phyloP scores from a whole-genome alignment of 2,113 vertebrate genomes.

The Bos javanicus region DNA sequence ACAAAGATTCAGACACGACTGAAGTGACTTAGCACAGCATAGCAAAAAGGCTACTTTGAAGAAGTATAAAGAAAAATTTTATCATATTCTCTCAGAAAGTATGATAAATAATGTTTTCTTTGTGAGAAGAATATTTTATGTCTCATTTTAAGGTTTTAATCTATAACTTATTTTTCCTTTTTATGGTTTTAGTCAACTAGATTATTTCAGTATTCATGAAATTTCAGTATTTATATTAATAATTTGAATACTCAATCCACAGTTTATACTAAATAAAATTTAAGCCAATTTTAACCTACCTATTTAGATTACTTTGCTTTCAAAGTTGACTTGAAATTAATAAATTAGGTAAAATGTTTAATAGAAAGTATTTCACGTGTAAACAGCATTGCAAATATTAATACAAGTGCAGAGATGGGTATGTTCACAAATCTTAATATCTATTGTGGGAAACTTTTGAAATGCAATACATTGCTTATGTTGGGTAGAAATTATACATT shows the following conservation, averaged over 20 bases:
- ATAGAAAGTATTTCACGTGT: not conserved
- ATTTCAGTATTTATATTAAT: not conserved
- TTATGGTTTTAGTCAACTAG: not conserved
- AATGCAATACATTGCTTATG: not conserved
- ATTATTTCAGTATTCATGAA: not conserved
- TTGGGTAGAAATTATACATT: not conserved
- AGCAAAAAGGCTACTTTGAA: not conserved
- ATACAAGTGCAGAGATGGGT: not conserved
- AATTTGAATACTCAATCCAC: not conserved
- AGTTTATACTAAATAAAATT: not conserved
- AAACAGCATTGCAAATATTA: not conserved
- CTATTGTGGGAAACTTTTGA: not conserved
- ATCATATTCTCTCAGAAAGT: not conserved
- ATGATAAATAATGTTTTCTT: not conserved
- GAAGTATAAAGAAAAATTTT: not conserved
- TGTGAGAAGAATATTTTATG: not conserved
- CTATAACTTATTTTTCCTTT: not conserved
- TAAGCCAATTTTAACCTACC: not conserved
- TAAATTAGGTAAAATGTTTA: not conserved
- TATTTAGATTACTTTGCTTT: not conserved
- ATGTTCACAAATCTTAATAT: not conserved
- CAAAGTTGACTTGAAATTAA: constrained; percentile 26
- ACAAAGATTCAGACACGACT: not conserved
- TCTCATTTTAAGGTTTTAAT: not conserved
- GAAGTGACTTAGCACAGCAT: not conserved